These are phyloP conservation scores for Trissolcus brochymenae DNA, from an alignment of 2,888 invertebrate genomes.

Conservation along the genomic window DNA sequence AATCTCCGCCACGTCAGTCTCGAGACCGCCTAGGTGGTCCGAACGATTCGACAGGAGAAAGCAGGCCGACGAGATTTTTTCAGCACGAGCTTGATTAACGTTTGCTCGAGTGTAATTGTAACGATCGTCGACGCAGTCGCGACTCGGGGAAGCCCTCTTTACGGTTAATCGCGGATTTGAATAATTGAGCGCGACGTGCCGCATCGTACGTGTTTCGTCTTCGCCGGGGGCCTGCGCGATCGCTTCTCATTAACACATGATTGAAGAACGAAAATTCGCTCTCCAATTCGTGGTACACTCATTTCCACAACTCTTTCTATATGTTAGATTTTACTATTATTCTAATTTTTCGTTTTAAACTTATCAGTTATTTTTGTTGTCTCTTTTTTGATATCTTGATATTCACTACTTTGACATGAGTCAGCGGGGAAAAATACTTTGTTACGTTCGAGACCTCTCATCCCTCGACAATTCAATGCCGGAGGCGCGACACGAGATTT, in stretches of 20 bases:
- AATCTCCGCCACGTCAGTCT: conserved; percentile 64
- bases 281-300: too few relatives aligned
- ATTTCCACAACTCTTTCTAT: too few relatives aligned
- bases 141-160: conserved; percentile 2
- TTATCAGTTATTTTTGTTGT: background rate
- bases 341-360: background rate
- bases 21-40: conserved; percentile 65
- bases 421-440: background rate
- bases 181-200: conserved; percentile 67
- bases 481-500: conserved; percentile 31
- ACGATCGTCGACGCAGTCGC: conserved; percentile 6
- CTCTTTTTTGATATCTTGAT: too few relatives aligned
- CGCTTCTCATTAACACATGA: conserved; percentile 32
- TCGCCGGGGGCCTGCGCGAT: conserved; percentile 16
- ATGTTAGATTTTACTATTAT: background rate
- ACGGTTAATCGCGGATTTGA: conserved; percentile 65
- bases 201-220: conserved; percentile 20
- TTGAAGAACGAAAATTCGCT: conserved; percentile 7
- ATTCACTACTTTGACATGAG: too few relatives aligned
- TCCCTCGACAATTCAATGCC: conserved; percentile 27
- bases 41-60: conserved; percentile 33
- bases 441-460: background rate
- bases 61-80: conserved; percentile 10
- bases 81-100: conserved; percentile 8
- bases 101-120: conserved; percentile 3